These are phyloP conservation scores for Amniataba percoides DNA, from an alignment of 2,797 vertebrate species.

Conservation along the genomic window DNA sequence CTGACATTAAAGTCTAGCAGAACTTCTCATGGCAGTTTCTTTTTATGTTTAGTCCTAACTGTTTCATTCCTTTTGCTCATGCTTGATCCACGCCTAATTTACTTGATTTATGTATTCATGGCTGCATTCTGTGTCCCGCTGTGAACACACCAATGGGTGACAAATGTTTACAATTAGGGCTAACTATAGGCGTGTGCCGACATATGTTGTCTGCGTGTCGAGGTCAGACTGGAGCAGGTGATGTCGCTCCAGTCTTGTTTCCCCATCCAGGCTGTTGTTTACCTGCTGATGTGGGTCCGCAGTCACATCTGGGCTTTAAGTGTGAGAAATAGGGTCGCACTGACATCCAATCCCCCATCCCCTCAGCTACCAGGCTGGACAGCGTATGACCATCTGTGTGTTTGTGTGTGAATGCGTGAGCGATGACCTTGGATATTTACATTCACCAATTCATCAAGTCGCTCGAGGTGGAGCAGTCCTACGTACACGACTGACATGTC, in stretches of 20 bases:
- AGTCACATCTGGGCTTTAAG: conserved; percentile 36
- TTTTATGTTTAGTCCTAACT: not conserved
- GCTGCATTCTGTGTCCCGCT: conserved; percentile 10
- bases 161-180: conserved; percentile 31
- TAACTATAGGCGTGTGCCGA: not conserved
- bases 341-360: conserved; percentile 52
- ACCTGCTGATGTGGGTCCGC: conserved; percentile 26
- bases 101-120: conserved; percentile 34
- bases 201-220: conserved; percentile 19
- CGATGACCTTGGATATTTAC: conserved; percentile 65
- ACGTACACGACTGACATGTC: conserved; percentile 45
- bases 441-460: conserved; percentile 60
- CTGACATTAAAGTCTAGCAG: not conserved
- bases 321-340: conserved; percentile 26
- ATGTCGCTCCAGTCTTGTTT: conserved; percentile 40
- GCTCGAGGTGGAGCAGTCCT: conserved; percentile 34
- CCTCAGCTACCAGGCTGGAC: conserved; percentile 19
- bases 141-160: conserved; percentile 20
- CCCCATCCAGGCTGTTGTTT: conserved; percentile 42
- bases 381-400: conserved; percentile 2
- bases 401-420: conserved; percentile 17
- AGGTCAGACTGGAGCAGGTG: conserved; percentile 37
- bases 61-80: conserved; percentile 9
- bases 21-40: not conserved
- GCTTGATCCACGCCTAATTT: conserved; percentile 17